A percentile compares a stretch with the other conserved stretches of the same genome.
phyloP scores from a whole-genome alignment of 2,113 vertebrate species.

The Pheucticus melanocephalus region DNA sequence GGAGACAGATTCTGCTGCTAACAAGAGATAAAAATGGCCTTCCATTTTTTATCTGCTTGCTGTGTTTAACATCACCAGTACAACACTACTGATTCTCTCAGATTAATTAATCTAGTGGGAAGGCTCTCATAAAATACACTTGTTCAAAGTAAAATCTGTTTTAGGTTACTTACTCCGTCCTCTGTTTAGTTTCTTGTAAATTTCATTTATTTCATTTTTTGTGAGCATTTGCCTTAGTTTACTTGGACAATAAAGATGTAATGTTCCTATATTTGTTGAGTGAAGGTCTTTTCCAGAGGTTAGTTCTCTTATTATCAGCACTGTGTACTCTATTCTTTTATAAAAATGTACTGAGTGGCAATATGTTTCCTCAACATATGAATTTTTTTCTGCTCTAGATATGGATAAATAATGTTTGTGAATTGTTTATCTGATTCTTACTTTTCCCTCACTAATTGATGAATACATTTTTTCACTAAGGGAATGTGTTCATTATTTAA shows the following conservation, averaged over 20 bases:
- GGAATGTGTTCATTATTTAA: not conserved
- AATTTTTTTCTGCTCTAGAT: not conserved
- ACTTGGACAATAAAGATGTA: not conserved
- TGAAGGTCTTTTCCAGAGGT: not conserved
- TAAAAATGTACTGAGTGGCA: not conserved
- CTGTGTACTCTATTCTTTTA: not conserved
- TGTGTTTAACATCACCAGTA: not conserved
- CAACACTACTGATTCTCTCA: not conserved
- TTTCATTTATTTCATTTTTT: not conserved
- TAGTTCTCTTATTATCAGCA: not conserved
- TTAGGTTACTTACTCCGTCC: not conserved
- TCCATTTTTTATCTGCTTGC: not conserved
- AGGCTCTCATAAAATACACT: constrained; percentile 29
- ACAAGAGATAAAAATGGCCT: not conserved
- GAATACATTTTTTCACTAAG: constrained; percentile 3
- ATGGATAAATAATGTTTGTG: not conserved
- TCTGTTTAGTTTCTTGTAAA: constrained; percentile 1
- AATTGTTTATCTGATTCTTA: not conserved
- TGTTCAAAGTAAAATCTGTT: constrained; percentile 52
- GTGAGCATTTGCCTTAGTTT: not conserved
- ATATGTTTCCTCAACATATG: not conserved
- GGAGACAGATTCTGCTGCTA: constrained; percentile 42
- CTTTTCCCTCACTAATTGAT: not conserved
- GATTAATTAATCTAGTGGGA: constrained; percentile 64
- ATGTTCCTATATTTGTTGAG: not conserved